Evolutionary conservation across 2,888 invertebrate species (phyloP), one percentile per base, ranked within the genome.

Genomic region (Panorpa germanica): DNA sequence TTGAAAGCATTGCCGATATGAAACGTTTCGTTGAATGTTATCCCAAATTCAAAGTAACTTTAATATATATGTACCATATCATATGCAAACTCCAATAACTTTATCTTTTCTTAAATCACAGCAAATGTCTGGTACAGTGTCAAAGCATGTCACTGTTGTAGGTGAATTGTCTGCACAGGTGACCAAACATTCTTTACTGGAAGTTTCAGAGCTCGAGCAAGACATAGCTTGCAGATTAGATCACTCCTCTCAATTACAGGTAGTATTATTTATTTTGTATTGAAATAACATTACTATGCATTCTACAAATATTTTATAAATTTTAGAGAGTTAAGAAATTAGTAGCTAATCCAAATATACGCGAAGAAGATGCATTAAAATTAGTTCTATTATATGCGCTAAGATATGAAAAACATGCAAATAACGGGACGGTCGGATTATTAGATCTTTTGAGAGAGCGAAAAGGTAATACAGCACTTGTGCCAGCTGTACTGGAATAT

Each of bases 1-100:
- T 99, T 3, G 96, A 99, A 59, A 91, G 90, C 43, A 96, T 99
- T 44, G 70, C 82, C 0, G 98, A 99, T 50, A 96, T 99, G 96
- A 99, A 99, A 61, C 78, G 71, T 45, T 96, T 96, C 52, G 86
- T 98, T 1, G 96, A 98, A 52, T 78, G 82, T 9, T 99, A 99
- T 59, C 98, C 98, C 0, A 77, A 95, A 41, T 99, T 98, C 50
- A 95, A 93, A 56, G 66, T 66, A 43, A 39, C 32, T 15, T 29
- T 25, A 29, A 18, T 23, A 10, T 17, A 9, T 26, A 11, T 35
- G 13, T 14, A 14, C 3, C 4, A 9, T n/a, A 9, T 32, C 27
- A 9, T n/a, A n/a, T n/a, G n/a, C n/a, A n/a, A n/a, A n/a, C n/a
- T 27, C 13, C 23, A 16, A 7, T 28, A 26, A 2, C 12, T 34